These are phyloP conservation scores for Anarsia innoxiella DNA, from an alignment of 2,888 invertebrate genomes.

Conservation along the genomic window DNA sequence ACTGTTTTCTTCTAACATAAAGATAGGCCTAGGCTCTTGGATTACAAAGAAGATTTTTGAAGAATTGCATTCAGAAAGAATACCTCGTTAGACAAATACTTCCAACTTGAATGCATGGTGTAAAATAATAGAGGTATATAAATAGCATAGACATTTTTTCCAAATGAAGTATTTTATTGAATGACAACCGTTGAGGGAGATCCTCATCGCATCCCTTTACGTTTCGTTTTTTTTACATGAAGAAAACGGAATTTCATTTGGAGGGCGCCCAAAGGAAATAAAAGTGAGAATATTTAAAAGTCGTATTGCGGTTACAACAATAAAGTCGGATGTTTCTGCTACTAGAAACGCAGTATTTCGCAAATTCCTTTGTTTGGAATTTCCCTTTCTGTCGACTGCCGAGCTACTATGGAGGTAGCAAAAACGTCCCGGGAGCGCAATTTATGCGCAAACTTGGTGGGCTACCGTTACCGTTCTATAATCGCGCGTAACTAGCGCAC, in stretches of 20 bases:
- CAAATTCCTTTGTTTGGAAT: slow-evolving; percentile 27
- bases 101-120: too few relatives aligned
- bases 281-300: slow-evolving; percentile 12
- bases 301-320: slow-evolving; percentile 14
- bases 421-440: slow-evolving; percentile 27
- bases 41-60: too few relatives aligned
- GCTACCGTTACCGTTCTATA: slow-evolving; percentile 16
- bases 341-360: slow-evolving; percentile 12
- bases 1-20: too few relatives aligned
- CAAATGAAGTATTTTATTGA: too few relatives aligned
- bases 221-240: too few relatives aligned
- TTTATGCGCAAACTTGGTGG: slow-evolving; percentile 33
- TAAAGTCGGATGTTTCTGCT: slow-evolving; percentile 1
- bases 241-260: not conserved
- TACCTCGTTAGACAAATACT: too few relatives aligned
- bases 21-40: too few relatives aligned
- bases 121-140: too few relatives aligned
- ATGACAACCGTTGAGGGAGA: too few relatives aligned
- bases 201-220: too few relatives aligned
- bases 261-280: slow-evolving; percentile 12
- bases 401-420: slow-evolving; percentile 17
- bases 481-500: slow-evolving; percentile 25
- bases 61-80: too few relatives aligned
- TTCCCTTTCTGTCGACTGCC: slow-evolving; percentile 21
- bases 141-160: too few relatives aligned